These are phyloP conservation scores for Syrista parreyssii DNA, from an alignment of 2,888 invertebrate species.

Conservation along the genomic window DNA sequence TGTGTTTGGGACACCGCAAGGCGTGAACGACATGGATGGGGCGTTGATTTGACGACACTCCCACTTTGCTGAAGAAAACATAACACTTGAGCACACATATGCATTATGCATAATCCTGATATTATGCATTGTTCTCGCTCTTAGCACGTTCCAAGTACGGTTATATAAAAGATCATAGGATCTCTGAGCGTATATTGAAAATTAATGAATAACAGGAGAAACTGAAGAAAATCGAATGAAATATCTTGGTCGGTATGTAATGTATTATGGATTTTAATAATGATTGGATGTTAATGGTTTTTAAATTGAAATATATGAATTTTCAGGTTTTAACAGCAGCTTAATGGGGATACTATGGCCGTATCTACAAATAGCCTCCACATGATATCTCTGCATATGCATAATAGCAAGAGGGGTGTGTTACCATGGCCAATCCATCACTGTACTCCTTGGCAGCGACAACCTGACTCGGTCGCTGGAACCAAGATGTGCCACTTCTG, in stretches of 20 bases:
- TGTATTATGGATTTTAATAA: background rate
- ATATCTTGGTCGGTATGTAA: no score
- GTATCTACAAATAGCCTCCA: background rate
- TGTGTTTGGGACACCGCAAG: conserved; percentile 31
- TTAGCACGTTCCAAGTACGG: conserved; percentile 6
- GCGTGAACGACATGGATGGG: conserved; percentile 55
- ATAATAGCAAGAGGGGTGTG: conserved; percentile 19
- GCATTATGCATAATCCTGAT: conserved; percentile 50
- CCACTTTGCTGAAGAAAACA: conserved; percentile 46
- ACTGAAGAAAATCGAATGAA: background rate
- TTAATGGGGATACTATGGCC: background rate
- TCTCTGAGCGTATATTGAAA: background rate
- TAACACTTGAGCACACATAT: conserved; percentile 41
- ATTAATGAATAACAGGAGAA: background rate
- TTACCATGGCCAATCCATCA: conserved; percentile 41
- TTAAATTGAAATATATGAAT: background rate
- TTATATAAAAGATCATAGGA: background rate
- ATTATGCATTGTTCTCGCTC: conserved; percentile 45
- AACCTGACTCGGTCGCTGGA: conserved; percentile 28
- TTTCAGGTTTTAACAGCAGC: background rate
- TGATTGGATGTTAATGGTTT: background rate
- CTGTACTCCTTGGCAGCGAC: conserved; percentile 38
- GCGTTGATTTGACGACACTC: conserved; percentile 59
- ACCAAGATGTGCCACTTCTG: conserved; percentile 31
- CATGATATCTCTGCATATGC: conserved; percentile 12